A percentile compares a stretch with the other conserved stretches of the same genome.
Conservation (phyloP, 1,140 invertebrate genomes). For the Drosophila mayri region DNA sequence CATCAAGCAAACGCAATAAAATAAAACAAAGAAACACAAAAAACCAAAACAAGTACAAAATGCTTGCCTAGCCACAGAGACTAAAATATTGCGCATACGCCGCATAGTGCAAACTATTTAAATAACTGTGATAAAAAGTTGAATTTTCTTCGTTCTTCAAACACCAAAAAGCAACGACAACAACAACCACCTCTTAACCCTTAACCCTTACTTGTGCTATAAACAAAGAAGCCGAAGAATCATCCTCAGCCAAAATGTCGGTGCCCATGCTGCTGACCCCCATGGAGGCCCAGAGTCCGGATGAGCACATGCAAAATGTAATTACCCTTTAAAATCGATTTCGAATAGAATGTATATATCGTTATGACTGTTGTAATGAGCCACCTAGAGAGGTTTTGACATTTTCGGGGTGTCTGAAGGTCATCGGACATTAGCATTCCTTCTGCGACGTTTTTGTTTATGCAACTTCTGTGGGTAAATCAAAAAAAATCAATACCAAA, state of each 20-base stretch:
- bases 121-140: slow-evolving; percentile 71
- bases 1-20: slow-evolving; percentile 10
- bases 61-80: slow-evolving; percentile 54
- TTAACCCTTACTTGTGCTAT: slow-evolving; percentile 9
- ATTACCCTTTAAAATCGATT: slow-evolving; percentile 34
- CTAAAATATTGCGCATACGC: slow-evolving; percentile 60
- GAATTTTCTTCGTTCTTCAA: slow-evolving; percentile 38
- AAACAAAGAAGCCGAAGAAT: slow-evolving; percentile 11
- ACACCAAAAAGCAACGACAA: slow-evolving; percentile 20
- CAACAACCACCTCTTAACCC: slow-evolving; percentile 20
- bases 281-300: slow-evolving; percentile 57
- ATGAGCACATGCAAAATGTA: slow-evolving; percentile 78
- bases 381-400: slow-evolving; percentile 63
- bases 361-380: slow-evolving; percentile 26
- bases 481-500: slow-evolving; percentile 40
- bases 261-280: slow-evolving; percentile 70
- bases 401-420: slow-evolving; percentile 59
- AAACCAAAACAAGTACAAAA: slow-evolving; percentile 55
- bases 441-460: slow-evolving; percentile 21
- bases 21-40: slow-evolving; percentile 11
- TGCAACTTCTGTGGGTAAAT: slow-evolving; percentile 41
- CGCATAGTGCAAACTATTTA: slow-evolving; percentile 61
- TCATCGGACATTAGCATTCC: slow-evolving; percentile 50
- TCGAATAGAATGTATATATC: neutral
- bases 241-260: slow-evolving; percentile 49